A percentile compares a stretch with the other conserved stretches of the same genome.
Conservation (phyloP, 2,888 invertebrate genomes). For the Plebejus argus region DNA sequence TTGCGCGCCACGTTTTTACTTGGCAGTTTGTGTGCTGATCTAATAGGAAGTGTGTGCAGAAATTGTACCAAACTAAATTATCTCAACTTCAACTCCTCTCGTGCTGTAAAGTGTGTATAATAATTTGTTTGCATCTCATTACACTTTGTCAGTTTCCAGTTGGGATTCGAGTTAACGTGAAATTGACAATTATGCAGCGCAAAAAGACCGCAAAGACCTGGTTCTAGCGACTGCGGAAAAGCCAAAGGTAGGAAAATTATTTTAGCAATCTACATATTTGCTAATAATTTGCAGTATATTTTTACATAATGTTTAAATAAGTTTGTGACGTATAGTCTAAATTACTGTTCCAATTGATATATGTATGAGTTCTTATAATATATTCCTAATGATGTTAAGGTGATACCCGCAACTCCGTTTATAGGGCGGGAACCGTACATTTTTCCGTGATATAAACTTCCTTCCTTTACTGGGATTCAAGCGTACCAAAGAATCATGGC, state of each 20-base stretch:
- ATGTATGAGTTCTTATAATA: too few relatives aligned
- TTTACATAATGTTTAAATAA: too few relatives aligned
- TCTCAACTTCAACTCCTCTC: not conserved
- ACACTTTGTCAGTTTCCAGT: conserved; percentile 13
- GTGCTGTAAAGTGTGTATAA: conserved; percentile 5
- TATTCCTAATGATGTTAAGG: too few relatives aligned
- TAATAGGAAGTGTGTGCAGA: conserved; percentile 15
- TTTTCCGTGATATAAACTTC: too few relatives aligned
- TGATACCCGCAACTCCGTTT: too few relatives aligned
- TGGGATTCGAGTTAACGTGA: not conserved
- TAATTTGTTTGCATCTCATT: conserved; percentile 26
- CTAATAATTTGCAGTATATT: not conserved
- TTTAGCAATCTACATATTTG: not conserved
- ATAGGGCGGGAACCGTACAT: too few relatives aligned
- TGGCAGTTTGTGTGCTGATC: conserved; percentile 8
- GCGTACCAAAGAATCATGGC: too few relatives aligned
- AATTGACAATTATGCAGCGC: not conserved
- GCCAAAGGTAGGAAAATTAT: not conserved
- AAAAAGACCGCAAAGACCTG: not conserved
- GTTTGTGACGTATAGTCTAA: too few relatives aligned
- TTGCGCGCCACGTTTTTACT: conserved; percentile 8
- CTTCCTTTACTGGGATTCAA: too few relatives aligned
- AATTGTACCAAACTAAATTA: conserved; percentile 23
- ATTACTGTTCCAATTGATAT: too few relatives aligned
- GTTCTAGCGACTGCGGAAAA: not conserved